A percentile compares a stretch with the other conserved stretches of the same genome.
These are phyloP conservation scores for Procavia capensis DNA, from an alignment of 2,113 vertebrate species.

Conservation along the genomic window DNA sequence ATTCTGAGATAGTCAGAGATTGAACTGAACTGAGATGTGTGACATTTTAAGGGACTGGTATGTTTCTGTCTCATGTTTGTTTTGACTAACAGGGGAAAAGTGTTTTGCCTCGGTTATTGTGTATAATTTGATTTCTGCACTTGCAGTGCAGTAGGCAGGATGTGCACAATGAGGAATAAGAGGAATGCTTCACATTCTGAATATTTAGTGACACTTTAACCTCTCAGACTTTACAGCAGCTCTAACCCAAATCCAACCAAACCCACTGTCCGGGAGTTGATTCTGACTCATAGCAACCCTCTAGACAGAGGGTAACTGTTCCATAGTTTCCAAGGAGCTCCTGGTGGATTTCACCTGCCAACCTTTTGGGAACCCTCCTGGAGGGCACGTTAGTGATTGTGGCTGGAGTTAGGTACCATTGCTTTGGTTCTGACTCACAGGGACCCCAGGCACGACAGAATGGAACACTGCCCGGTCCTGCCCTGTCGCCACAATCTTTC, in stretches of 20 bases:
- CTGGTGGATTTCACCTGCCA: too few species aligned
- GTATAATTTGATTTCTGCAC: slow-evolving; percentile 31
- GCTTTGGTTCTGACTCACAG: too few species aligned
- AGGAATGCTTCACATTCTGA: slow-evolving; percentile 54
- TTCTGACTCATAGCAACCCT: too few species aligned
- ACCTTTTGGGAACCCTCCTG: not conserved
- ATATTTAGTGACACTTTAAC: slow-evolving; percentile 12
- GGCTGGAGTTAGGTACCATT: too few species aligned
- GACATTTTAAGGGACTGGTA: not conserved
- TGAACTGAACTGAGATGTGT: not conserved
- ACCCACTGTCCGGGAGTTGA: too few species aligned
- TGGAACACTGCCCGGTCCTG: too few species aligned
- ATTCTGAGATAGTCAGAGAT: not conserved
- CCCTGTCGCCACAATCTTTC: too few species aligned
- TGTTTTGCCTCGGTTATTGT: not conserved
- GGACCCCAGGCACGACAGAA: too few species aligned
- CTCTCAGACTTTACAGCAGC: slow-evolving; percentile 45
- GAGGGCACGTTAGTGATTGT: too few species aligned
- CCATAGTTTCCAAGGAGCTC: too few species aligned
- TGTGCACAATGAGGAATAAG: slow-evolving; percentile 63
- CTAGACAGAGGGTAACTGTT: too few species aligned
- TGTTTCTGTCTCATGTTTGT: not conserved
- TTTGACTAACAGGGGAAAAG: not conserved
- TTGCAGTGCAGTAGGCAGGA: not conserved
- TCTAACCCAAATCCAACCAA: too few species aligned